phyloP scores from a whole-genome alignment of 2,113 vertebrate species.

The Cololabis saira region DNA sequence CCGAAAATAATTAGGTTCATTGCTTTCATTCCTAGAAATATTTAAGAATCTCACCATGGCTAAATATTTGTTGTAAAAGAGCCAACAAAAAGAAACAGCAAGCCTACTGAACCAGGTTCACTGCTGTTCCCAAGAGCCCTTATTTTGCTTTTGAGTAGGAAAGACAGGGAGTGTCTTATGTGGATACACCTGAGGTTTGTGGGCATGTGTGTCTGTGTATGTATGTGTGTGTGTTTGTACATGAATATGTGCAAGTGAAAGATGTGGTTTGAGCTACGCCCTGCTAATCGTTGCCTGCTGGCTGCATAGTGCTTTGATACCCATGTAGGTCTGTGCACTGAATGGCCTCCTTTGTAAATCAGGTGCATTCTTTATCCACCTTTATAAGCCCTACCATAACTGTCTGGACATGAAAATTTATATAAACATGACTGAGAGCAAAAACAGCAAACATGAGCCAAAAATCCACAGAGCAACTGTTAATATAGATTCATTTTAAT shows the following conservation, averaged over 20 bases:
- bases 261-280: conserved; percentile 80
- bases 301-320: conserved; percentile 75
- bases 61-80: conserved; percentile 37
- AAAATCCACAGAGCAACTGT: conserved; percentile 11
- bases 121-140: conserved; percentile 33
- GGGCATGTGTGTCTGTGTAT: conserved; percentile 11
- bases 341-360: conserved; percentile 77
- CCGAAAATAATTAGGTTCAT: conserved; percentile 5
- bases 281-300: conserved; percentile 81
- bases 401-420: conserved; percentile 73
- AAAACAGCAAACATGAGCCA: conserved; percentile 48
- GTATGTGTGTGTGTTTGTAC: conserved; percentile 35
- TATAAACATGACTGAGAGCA: conserved; percentile 52
- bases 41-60: conserved; percentile 5
- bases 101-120: conserved; percentile 28
- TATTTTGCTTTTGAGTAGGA: conserved; percentile 64
- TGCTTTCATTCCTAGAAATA: not conserved
- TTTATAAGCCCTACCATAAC: conserved; percentile 57
- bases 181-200: conserved; percentile 78
- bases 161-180: conserved; percentile 64
- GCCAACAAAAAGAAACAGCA: conserved; percentile 29
- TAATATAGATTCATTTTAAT: conserved; percentile 14
- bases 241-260: conserved; percentile 56
- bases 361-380: conserved; percentile 70
- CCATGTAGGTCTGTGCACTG: conserved; percentile 60